Evolutionary conservation across 2,113 vertebrate species (phyloP).

Genomic region (Cinclus cinclus): DNA sequence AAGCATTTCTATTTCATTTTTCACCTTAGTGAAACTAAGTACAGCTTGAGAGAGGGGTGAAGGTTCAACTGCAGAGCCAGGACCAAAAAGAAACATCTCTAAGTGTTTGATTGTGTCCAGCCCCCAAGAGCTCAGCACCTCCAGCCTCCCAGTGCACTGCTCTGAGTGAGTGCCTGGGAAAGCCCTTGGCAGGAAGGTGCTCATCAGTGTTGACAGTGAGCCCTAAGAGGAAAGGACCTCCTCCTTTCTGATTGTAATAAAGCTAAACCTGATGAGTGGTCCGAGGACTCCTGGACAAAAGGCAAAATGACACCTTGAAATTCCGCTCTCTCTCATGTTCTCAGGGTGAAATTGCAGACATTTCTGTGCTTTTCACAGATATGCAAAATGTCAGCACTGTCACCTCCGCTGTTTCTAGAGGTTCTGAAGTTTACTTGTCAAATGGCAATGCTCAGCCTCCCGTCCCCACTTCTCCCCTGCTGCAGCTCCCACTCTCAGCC

Average conservation of each 20-base stretch:
- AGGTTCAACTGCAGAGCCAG: neutral
- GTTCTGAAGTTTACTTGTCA: neutral
- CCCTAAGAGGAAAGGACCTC: neutral
- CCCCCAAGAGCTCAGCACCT: neutral
- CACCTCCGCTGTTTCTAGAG: neutral
- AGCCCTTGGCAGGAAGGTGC: neutral
- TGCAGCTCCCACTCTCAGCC: neutral
- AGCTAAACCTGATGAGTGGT: neutral
- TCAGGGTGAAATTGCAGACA: neutral
- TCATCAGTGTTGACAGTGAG: neutral
- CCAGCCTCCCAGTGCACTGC: neutral
- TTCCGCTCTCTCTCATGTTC: neutral
- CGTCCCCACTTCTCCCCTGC: neutral
- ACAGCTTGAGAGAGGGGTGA: neutral
- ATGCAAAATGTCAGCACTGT: neutral
- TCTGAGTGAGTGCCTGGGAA: rapidly evolving
- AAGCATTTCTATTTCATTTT: neutral
- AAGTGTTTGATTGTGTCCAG: neutral
- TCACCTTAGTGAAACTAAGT: neutral
- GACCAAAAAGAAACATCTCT: neutral
- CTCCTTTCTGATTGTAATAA: neutral
- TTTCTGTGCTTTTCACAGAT: neutral
- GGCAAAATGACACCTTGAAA: neutral
- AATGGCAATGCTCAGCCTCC: neutral
- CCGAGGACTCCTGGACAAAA: neutral